Base-by-base conservation (phyloP, 2,888 invertebrate species). In the Hirtodrosophila trivittata region DNA sequence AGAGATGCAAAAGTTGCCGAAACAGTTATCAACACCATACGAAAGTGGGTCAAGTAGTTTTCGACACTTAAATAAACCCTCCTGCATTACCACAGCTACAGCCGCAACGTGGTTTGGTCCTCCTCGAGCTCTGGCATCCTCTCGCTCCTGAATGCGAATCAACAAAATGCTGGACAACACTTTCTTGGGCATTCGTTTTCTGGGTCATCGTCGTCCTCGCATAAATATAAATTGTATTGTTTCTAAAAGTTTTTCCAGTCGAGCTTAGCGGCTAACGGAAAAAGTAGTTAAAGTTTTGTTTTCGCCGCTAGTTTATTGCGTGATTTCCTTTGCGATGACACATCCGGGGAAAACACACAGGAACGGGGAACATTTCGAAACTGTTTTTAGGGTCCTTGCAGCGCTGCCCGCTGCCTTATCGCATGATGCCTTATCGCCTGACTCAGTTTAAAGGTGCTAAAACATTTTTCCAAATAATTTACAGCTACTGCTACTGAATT, bases 161-260 rank as follows among this genome's bases (percentile, higher is more conserved):
- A n/a, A n/a, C n/a, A n/a, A n/a, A n/a, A n/a, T n/a, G n/a, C n/a
- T 56, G 70, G 56, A 50, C 63, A 32, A 55, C 52, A 16, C 35
- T 70, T 70, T 60, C 71, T 57, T 66, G 32, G 51, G 37, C 59
- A 47, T 47, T 62, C 33, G 51, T 58, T 74, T 73, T 87, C 75
- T 83, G 77, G 87, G 82, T 87, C 87, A 86, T 42, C 74, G 63
- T 67, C 65, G 65, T 47, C 83, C 55, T 68, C 66, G 76, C 81
- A 86, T 84, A 84, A 87, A 87, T 87, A 87, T 87, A 87, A 87
- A 87, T 87, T 87, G 87, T 86, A 87, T 87, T 87, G 86, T 87
- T 87, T 87, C 82, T n/a, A n/a, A 64, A 77, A 81, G 65, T 78
- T 81, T 77, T 80, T 64, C 62, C 69, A 72, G 64, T 75, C 45